These are phyloP conservation scores for Pammene aurita DNA, from an alignment of 2,888 invertebrate species.

Conservation along the genomic window DNA sequence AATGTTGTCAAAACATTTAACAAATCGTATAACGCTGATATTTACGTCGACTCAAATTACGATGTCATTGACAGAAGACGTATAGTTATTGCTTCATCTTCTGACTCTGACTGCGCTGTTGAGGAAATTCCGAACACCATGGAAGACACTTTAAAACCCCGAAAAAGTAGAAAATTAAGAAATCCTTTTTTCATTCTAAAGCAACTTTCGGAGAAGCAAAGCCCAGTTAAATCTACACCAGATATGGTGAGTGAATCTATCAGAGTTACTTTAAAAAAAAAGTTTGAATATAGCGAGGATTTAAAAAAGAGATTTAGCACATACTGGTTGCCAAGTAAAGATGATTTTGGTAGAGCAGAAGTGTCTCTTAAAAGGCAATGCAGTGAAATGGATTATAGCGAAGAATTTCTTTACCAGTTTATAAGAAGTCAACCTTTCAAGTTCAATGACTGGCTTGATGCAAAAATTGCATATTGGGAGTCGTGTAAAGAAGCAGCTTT, in stretches of 20 bases:
- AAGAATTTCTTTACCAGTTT: slow-evolving; percentile 62
- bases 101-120: slow-evolving; percentile 66
- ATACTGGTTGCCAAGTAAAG: slow-evolving; percentile 62
- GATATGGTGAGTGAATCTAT: slow-evolving; percentile 27
- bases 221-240: slow-evolving; percentile 37
- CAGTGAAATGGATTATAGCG: slow-evolving; percentile 54
- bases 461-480: slow-evolving; percentile 64
- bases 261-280: slow-evolving; percentile 24
- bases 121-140: slow-evolving; percentile 42
- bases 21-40: slow-evolving; percentile 65
- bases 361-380: slow-evolving; percentile 50
- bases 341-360: slow-evolving; percentile 70
- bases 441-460: slow-evolving; percentile 65
- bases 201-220: slow-evolving; percentile 55
- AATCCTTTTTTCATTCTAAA: slow-evolving; percentile 73
- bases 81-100: slow-evolving; percentile 65
- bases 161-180: slow-evolving; percentile 58
- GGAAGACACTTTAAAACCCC: slow-evolving; percentile 46
- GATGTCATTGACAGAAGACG: slow-evolving; percentile 61
- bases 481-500: slow-evolving; percentile 59
- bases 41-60: slow-evolving; percentile 59
- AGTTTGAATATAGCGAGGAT: slow-evolving; percentile 47
- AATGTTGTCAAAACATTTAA: slow-evolving; percentile 70
- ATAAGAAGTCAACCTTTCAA: slow-evolving; percentile 54
- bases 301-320: slow-evolving; percentile 53